A percentile compares a stretch with the other conserved stretches of the same genome.
Evolutionary conservation across 2,113 vertebrate genomes (phyloP).

Genomic region (Orcinus orca): DNA sequence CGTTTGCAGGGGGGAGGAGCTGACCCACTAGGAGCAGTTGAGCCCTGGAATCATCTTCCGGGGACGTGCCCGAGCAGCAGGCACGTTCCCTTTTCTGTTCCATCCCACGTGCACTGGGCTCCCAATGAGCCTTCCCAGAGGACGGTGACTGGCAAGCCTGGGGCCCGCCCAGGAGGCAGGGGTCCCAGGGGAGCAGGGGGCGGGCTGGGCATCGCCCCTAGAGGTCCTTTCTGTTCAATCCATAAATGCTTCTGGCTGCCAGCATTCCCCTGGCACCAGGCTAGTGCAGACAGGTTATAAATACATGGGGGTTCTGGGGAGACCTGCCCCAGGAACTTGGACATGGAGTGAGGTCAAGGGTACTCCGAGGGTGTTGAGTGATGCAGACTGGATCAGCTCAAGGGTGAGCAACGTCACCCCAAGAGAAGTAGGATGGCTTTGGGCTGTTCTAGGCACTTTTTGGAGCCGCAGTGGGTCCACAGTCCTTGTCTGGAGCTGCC

Average conservation of each 20-base stretch:
- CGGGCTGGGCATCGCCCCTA: too few relatives aligned
- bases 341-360: rapidly evolving
- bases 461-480: background rate
- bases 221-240: background rate
- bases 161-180: background rate
- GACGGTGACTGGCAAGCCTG: background rate
- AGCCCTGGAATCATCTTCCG: background rate
- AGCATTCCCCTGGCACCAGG: background rate
- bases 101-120: rapidly evolving
- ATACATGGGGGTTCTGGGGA: rapidly evolving
- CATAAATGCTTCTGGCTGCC: too few relatives aligned
- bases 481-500: background rate
- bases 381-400: background rate
- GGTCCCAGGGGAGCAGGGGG: background rate
- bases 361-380: background rate
- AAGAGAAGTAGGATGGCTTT: rapidly evolving
- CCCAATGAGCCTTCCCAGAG: background rate
- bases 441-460: background rate
- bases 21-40: rapidly evolving
- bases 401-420: background rate
- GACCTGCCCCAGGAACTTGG: background rate
- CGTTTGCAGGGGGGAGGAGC: background rate
- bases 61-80: rapidly evolving
- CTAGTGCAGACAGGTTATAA: background rate
- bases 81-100: background rate